These are phyloP conservation scores for Musca vetustissima DNA, from an alignment of 1,140 invertebrate species.

Conservation along the genomic window DNA sequence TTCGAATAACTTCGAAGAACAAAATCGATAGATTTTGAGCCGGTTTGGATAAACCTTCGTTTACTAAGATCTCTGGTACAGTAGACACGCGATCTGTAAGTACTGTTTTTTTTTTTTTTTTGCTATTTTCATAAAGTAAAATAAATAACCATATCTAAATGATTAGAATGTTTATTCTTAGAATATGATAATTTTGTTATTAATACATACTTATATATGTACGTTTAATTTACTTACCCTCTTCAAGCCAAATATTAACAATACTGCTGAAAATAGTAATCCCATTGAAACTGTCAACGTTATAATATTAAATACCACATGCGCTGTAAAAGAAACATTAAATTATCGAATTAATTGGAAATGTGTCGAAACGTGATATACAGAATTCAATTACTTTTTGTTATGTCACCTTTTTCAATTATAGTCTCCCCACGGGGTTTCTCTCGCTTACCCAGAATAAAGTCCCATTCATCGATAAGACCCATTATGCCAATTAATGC, in stretches of 20 bases:
- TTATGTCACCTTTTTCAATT: constrained; percentile 46
- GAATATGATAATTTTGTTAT: too few relatives aligned
- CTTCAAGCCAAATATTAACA: constrained; percentile 37
- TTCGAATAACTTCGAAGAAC: too few relatives aligned
- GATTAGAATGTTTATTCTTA: too few relatives aligned
- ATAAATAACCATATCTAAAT: too few relatives aligned
- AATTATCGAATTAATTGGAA: constrained; percentile 29
- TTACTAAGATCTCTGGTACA: too few relatives aligned
- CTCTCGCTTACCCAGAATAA: constrained; percentile 36
- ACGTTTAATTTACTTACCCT: constrained; percentile 12
- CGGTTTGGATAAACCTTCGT: too few relatives aligned
- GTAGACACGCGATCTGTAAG: too few relatives aligned
- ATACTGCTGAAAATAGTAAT: constrained; percentile 40
- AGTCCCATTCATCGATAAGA: constrained; percentile 44
- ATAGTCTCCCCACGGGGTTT: constrained; percentile 42
- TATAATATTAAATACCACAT: constrained; percentile 53
- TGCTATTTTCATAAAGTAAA: too few relatives aligned
- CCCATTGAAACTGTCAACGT: constrained; percentile 48
- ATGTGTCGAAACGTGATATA: background rate
- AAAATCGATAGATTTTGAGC: too few relatives aligned
- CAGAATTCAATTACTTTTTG: constrained; percentile 28
- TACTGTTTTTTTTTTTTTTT: too few relatives aligned
- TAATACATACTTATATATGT: too few relatives aligned
- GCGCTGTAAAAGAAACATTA: constrained; percentile 41
- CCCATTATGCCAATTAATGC: constrained; percentile 45